phyloP scores from a whole-genome alignment of 2,797 vertebrate genomes.

The Lacerta viridis region DNA sequence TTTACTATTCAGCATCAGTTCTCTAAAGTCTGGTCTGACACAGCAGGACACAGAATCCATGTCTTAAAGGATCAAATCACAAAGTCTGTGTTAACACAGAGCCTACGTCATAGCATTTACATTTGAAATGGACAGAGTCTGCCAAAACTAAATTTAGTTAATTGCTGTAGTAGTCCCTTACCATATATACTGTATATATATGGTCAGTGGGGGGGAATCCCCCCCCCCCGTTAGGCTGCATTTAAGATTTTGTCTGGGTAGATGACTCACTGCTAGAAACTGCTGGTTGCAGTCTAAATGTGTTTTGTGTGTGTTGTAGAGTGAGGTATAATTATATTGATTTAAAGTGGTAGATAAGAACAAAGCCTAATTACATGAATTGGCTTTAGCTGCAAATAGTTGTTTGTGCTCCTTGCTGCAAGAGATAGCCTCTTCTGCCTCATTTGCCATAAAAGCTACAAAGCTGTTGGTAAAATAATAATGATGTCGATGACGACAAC shows the following conservation, averaged over 20 bases:
- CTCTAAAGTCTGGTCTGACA: neutral
- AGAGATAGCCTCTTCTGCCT: neutral
- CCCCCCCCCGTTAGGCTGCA: neutral
- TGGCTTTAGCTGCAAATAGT: slow-evolving; percentile 2
- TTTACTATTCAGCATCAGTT: neutral
- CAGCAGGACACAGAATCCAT: neutral
- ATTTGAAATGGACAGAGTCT: neutral
- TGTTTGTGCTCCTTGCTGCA: neutral
- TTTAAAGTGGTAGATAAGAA: slow-evolving; percentile 21
- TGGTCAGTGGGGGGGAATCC: no score
- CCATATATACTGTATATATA: no score
- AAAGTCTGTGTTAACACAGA: neutral
- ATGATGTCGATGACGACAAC: neutral
- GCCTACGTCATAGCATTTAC: neutral
- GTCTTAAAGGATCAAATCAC: neutral
- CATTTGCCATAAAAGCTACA: neutral
- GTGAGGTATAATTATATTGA: neutral
- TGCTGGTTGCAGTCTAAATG: slow-evolving; percentile 11
- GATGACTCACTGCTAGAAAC: neutral
- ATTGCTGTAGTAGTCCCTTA: neutral
- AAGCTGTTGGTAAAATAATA: neutral
- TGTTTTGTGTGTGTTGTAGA: neutral
- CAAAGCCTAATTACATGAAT: slow-evolving; percentile 14
- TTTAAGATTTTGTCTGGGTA: neutral
- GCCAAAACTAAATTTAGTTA: neutral